Evolutionary conservation across 2,888 invertebrate genomes (phyloP).

Genomic region (Leptodirus hochenwartii): DNA sequence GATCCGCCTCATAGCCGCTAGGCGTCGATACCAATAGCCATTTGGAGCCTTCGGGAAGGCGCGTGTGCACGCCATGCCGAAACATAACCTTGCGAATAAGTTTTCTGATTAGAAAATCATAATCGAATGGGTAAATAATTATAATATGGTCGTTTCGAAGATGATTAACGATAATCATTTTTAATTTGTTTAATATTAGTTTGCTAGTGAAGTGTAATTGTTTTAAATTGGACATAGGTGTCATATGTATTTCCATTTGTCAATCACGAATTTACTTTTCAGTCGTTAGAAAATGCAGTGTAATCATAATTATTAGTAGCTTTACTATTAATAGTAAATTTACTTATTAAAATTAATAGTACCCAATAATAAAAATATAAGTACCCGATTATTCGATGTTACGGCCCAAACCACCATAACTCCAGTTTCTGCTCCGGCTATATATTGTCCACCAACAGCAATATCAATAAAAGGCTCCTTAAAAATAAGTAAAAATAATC

Average conservation of each 20-base stretch:
- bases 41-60: constrained; percentile 70
- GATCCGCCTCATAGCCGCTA: constrained; percentile 63
- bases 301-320: not conserved
- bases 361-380: not conserved
- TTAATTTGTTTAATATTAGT: too few relatives aligned
- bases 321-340: constrained; percentile 1
- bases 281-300: too few relatives aligned
- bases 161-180: constrained; percentile 1
- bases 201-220: not conserved
- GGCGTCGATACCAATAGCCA: constrained; percentile 69
- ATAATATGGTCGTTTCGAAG: constrained; percentile 1
- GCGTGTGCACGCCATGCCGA: constrained; percentile 60
- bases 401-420: constrained; percentile 81
- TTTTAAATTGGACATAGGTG: not conserved
- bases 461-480: constrained; percentile 87
- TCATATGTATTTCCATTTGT: too few relatives aligned
- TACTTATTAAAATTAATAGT: constrained; percentile 1
- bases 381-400: constrained; percentile 73
- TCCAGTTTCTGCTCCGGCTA: constrained; percentile 59
- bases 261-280: too few relatives aligned
- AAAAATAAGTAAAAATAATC: constrained; percentile 14
- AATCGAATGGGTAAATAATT: too few relatives aligned
- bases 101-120: constrained; percentile 11
- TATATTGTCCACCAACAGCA: constrained; percentile 66
- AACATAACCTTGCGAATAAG: constrained; percentile 85